These are phyloP conservation scores for Rhagologus leucostigma DNA, from an alignment of 2,113 vertebrate genomes.

Conservation along the genomic window DNA sequence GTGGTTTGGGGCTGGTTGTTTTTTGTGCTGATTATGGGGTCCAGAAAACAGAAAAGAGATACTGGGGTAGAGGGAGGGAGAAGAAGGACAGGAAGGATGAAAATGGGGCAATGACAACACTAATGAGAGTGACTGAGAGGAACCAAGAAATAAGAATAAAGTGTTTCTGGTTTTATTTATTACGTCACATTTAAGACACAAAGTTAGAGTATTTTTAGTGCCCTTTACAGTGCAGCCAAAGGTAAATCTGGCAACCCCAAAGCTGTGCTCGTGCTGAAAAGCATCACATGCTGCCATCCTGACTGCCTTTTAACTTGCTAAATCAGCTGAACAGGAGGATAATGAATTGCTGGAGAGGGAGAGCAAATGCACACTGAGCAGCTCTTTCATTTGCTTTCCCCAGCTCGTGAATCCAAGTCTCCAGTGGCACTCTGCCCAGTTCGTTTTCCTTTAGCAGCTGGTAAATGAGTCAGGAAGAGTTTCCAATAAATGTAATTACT, in stretches of 20 bases:
- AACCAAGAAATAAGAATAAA: neutral
- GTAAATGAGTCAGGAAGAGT: constrained; percentile 38
- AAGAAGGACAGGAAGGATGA: neutral
- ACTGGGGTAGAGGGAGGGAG: neutral
- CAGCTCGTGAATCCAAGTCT: constrained; percentile 3
- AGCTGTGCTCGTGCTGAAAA: neutral
- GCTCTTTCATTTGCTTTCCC: constrained; percentile 6
- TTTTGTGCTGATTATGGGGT: neutral
- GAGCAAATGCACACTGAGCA: neutral
- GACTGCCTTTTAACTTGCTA: constrained; percentile 15
- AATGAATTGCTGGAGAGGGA: constrained; percentile 20
- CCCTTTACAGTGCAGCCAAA: neutral
- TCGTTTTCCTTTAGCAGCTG: constrained; percentile 58
- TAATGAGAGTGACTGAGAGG: neutral
- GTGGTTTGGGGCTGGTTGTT: neutral
- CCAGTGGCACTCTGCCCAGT: constrained; percentile 52
- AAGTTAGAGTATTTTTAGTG: neutral
- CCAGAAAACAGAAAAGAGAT: neutral
- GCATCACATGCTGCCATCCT: neutral
- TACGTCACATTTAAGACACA: neutral
- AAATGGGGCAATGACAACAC: neutral
- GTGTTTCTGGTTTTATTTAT: neutral
- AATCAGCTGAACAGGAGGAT: constrained; percentile 20
- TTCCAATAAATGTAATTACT: constrained; percentile 55
- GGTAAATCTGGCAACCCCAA: neutral